phyloP scores from a whole-genome alignment of 2,113 vertebrate genomes.

The Myrmophylax atrothorax region DNA sequence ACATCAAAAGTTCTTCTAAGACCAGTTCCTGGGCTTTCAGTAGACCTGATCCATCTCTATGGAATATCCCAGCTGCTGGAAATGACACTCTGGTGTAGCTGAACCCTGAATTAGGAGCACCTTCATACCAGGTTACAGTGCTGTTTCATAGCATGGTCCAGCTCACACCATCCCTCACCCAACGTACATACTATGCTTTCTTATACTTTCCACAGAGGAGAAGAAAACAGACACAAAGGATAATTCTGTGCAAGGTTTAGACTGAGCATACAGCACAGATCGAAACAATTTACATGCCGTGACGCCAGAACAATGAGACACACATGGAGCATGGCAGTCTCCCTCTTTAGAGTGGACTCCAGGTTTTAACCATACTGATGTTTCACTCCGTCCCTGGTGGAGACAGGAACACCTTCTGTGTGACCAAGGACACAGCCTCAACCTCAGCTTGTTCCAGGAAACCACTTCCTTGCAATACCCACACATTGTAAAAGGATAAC shows the following conservation, averaged over 20 bases:
- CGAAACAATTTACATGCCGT: not conserved
- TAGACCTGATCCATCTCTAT: not conserved
- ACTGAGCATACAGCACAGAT: not conserved
- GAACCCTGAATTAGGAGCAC: not conserved
- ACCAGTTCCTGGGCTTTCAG: not conserved
- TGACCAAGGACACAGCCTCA: not conserved
- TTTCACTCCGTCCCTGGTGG: not conserved
- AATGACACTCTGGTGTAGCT: fast-evolving
- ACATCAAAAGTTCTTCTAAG: not conserved
- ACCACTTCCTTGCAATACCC: not conserved
- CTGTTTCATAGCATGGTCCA: not conserved
- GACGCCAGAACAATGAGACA: not conserved
- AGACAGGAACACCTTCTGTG: not conserved
- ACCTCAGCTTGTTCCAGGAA: not conserved
- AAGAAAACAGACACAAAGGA: fast-evolving
- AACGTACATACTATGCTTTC: fast-evolving
- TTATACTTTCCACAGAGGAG: not conserved
- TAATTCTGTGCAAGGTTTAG: not conserved
- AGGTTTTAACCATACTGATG: not conserved
- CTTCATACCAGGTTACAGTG: too few species aligned
- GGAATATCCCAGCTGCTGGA: not conserved
- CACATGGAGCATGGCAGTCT: not conserved
- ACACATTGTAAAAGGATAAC: not conserved
- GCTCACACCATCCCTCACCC: not conserved
- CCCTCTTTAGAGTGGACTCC: too few species aligned